phyloP scores from a whole-genome alignment of 2,113 vertebrate species.

The Misgurnus mizolepis region DNA sequence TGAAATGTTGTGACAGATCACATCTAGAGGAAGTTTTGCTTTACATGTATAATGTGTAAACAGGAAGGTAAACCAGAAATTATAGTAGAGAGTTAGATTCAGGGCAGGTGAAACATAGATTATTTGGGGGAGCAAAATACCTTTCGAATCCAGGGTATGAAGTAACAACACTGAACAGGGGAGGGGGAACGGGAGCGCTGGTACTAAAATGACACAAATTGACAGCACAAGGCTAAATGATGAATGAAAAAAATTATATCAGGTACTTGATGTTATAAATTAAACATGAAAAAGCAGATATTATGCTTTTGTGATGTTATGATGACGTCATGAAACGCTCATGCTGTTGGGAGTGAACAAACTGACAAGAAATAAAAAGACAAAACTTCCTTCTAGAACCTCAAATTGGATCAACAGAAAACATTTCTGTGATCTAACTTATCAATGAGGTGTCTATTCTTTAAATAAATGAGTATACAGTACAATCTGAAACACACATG shows the following conservation, averaged over 20 bases:
- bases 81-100: background rate
- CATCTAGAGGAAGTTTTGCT: background rate
- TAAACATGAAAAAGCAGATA: background rate
- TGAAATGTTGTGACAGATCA: no score
- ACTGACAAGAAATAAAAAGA: background rate
- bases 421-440: background rate
- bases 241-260: constrained; percentile 10
- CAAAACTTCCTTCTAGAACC: background rate
- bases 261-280: background rate
- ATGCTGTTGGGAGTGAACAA: background rate
- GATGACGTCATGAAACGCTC: background rate
- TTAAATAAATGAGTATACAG: background rate
- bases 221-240: constrained; percentile 61
- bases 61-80: background rate
- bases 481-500: background rate
- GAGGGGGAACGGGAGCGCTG: constrained; percentile 90
- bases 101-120: background rate
- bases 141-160: constrained; percentile 98
- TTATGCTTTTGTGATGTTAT: background rate
- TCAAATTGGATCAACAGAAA: background rate
- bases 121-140: constrained; percentile 73
- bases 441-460: background rate
- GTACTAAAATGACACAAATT: constrained; percentile 89
- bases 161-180: constrained; percentile 94
- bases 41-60: background rate